Evolutionary conservation across 2,797 vertebrate species (phyloP).

Genomic region (Huso huso): DNA sequence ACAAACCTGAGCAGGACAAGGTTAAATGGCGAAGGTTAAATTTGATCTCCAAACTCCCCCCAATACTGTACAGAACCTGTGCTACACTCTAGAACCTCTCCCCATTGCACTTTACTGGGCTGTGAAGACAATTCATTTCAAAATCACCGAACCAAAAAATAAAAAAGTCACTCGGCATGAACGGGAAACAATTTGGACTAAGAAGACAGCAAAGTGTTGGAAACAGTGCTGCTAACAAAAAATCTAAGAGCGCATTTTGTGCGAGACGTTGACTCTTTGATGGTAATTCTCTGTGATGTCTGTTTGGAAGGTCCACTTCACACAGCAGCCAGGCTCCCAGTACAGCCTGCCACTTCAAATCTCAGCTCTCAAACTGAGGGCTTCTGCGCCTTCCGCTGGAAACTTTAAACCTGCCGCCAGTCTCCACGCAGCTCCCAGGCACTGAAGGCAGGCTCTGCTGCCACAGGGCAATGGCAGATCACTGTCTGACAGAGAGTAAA

Average conservation of each 20-base stretch:
- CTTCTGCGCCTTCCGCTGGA: not conserved
- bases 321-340: constrained; percentile 14
- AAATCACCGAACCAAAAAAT: too few relatives aligned
- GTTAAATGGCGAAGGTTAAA: too few relatives aligned
- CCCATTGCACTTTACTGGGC: too few relatives aligned
- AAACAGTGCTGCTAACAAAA: constrained; percentile 25
- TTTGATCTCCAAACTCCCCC: too few relatives aligned
- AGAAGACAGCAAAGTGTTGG: constrained; percentile 23
- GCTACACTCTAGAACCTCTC: too few relatives aligned
- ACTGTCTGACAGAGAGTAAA: too few relatives aligned
- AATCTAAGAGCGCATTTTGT: constrained; percentile 24
- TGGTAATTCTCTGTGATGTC: constrained; percentile 50
- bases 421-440: not conserved
- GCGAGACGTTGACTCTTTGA: constrained; percentile 30
- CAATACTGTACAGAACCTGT: too few relatives aligned
- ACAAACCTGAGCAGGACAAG: too few relatives aligned
- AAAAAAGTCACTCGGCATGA: not conserved
- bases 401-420: not conserved
- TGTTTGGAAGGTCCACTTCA: constrained; percentile 44
- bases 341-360: constrained; percentile 34
- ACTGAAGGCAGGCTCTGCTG: not conserved
- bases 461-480: not conserved
- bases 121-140: too few relatives aligned
- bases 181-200: constrained; percentile 21
- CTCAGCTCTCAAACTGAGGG: constrained; percentile 24